phyloP scores from a whole-genome alignment of 2,113 vertebrate species.

The Semnornis frantzii region DNA sequence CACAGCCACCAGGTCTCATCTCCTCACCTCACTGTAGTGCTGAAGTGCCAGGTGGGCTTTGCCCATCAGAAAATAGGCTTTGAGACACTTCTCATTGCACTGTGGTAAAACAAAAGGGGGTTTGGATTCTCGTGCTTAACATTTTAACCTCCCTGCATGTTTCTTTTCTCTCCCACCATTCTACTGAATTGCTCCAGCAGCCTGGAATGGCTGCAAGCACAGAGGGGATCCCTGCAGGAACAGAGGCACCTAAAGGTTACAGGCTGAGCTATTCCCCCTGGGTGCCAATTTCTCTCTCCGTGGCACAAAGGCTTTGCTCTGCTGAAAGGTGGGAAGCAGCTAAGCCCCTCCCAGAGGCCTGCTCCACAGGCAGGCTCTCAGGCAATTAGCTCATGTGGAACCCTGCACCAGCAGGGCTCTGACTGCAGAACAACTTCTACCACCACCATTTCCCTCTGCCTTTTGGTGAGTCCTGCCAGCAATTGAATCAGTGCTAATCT shows the following conservation, averaged over 20 bases:
- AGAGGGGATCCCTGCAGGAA: neutral
- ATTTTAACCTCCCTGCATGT: neutral
- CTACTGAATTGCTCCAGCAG: neutral
- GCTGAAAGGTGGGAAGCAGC: neutral
- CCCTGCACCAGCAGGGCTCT: neutral
- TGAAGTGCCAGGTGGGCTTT: slow-evolving; percentile 83
- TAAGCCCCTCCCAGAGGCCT: neutral
- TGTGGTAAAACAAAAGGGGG: slow-evolving; percentile 64
- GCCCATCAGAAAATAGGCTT: slow-evolving; percentile 90
- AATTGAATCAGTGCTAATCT: neutral
- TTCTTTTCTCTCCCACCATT: neutral
- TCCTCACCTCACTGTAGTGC: slow-evolving; percentile 81
- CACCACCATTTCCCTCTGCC: neutral
- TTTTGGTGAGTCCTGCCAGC: neutral
- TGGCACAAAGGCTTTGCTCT: neutral
- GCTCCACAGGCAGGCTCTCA: neutral
- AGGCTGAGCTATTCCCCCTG: neutral
- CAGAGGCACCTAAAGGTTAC: neutral
- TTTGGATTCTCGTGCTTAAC: too few species aligned
- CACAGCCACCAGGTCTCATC: accelerated
- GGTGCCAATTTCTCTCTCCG: neutral
- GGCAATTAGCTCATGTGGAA: neutral
- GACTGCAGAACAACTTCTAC: too few species aligned
- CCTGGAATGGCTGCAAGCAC: neutral
- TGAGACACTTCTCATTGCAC: slow-evolving; percentile 87